phyloP scores from a whole-genome alignment of 2,797 vertebrate genomes.

The Coluber constrictor region DNA sequence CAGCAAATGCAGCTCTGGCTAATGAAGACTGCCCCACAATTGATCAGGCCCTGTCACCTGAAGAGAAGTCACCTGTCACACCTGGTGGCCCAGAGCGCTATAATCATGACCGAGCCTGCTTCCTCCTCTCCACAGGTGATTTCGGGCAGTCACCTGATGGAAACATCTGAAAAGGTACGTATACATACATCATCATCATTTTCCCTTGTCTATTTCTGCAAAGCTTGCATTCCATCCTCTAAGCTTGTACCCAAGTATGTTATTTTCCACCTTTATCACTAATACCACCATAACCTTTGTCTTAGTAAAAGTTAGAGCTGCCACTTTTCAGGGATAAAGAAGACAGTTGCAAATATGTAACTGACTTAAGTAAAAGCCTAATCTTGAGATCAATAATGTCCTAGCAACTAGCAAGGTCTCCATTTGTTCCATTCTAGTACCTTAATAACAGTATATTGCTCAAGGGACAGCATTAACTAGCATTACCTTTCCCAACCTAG shows the following conservation, averaged over 20 bases:
- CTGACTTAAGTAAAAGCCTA: background rate
- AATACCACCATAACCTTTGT: background rate
- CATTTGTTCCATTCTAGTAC: background rate
- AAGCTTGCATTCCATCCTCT: background rate
- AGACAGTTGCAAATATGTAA: background rate
- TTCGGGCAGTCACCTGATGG: constrained; percentile 85
- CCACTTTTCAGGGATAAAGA: background rate
- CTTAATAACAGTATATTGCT: background rate
- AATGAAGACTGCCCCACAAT: constrained; percentile 93
- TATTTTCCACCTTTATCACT: background rate
- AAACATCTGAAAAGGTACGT: constrained; percentile 90
- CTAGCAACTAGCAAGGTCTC: background rate
- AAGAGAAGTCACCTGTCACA: constrained; percentile 83
- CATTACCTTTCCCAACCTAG: background rate
- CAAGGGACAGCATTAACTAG: constrained; percentile 8
- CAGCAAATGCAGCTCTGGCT: constrained; percentile 86
- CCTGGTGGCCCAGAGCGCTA: constrained; percentile 80
- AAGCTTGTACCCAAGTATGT: background rate
- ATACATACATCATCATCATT: background rate
- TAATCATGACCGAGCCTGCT: constrained; percentile 90
- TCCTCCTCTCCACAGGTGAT: constrained; percentile 89
- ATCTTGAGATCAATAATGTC: background rate
- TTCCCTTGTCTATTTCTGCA: background rate
- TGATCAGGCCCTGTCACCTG: constrained; percentile 88
- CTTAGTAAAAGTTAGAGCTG: background rate